Evolutionary conservation across 1,140 invertebrate genomes (phyloP).

Genomic region (Gerris buenoi): DNA sequence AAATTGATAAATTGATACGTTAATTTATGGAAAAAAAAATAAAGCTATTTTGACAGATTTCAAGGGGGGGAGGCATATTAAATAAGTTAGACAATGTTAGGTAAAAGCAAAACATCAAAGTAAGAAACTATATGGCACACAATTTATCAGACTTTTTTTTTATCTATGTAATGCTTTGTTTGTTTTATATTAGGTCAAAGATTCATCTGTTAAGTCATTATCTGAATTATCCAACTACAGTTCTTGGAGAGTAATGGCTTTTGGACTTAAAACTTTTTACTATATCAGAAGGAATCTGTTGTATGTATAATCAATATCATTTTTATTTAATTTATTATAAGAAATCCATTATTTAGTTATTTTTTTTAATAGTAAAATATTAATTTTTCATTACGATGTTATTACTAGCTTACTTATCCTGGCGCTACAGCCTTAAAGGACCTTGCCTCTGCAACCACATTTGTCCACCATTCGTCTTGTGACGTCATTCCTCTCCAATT

Average conservation of each 20-base stretch:
- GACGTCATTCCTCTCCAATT: too few species aligned
- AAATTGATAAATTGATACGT: background rate
- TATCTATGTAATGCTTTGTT: background rate
- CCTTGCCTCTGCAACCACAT: background rate
- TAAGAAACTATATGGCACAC: background rate
- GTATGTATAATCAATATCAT: background rate
- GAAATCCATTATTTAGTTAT: background rate
- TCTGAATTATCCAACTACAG: background rate
- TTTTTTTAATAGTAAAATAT: too few species aligned
- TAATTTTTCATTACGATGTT: background rate
- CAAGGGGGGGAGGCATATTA: background rate
- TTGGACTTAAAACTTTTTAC: background rate
- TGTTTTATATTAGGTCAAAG: background rate
- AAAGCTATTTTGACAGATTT: background rate
- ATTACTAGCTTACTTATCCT: background rate
- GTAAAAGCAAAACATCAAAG: background rate
- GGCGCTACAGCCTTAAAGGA: background rate
- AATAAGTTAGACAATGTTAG: background rate
- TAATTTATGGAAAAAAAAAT: background rate
- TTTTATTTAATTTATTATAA: background rate
- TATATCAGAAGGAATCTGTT: background rate
- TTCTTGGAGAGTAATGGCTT: background rate
- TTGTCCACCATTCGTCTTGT: background rate
- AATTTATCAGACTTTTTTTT: background rate
- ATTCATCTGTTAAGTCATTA: background rate